Base-by-base conservation (phyloP, 2,888 invertebrate genomes). In the Phrixothrix hirtus region DNA sequence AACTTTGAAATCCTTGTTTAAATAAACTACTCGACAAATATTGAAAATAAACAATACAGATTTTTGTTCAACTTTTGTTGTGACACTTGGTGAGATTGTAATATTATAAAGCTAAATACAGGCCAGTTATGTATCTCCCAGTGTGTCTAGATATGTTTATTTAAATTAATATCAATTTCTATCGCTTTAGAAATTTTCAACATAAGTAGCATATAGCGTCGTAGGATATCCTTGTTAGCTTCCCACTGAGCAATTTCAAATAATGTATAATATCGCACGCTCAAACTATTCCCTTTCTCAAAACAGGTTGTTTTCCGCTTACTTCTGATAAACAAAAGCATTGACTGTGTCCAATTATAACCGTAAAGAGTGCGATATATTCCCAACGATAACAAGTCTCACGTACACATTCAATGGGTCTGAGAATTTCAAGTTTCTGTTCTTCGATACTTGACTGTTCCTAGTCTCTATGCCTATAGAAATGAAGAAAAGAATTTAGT, bases 291-390 rank as follows among this genome's bases (percentile, higher is more conserved):
- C 50, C 39, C 36, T 47, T 43, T 43, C 37, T 48, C 38, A 42
- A 30, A 48, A 44, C 53, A 48, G 44, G 48, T 53, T 42, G 53
- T 53, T 53, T 53, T 43, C 48, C 53, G 53, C 37, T 53, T 43
- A 44, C 48, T 27, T 42, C 41, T 38, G 34, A 38, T 46, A 53
- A 53, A 53, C 53, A 53, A 53, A 53, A 53, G 47, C 53, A 53
- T 47, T 32, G 43, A 48, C 53, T 53, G 53, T 48, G 38, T 53
- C 53, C 53, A 53, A 53, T 53, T 53, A 53, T 53, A 53, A 43
- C 53, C 53, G 48, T 53, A 53, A 49, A 32, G 38, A 47, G 47
- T 43, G 37, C 48, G 47, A 53, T 53, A 43, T 53, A 48, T 53
- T 53, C 53, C 42, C 52, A 52, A 29, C 47, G 53, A 53, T 53